phyloP scores from a whole-genome alignment of 2,888 invertebrate species.

The Flexamia atlantica region DNA sequence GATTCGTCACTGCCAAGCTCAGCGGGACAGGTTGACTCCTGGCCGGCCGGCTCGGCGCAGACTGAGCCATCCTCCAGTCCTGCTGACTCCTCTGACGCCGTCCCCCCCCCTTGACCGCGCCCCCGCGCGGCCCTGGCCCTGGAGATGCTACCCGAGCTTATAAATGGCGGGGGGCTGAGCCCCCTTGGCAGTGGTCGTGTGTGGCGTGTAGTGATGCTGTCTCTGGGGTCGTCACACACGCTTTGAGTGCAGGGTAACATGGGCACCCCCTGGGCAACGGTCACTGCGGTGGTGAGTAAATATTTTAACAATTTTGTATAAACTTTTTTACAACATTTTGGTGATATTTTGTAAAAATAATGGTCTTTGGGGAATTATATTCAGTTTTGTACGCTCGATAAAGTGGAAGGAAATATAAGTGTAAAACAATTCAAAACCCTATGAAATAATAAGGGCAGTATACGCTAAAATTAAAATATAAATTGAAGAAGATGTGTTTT shows the following conservation, averaged over 20 bases:
- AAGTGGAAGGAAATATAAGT: no score
- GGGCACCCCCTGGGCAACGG: neutral
- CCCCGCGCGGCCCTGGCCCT: slow-evolving; percentile 30
- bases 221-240: neutral
- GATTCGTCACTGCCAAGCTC: no score
- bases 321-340: no score
- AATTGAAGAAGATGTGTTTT: no score
- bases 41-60: neutral
- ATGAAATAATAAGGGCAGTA: no score
- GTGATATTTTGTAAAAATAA: no score
- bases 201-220: slow-evolving; percentile 23
- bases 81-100: slow-evolving; percentile 12
- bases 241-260: neutral
- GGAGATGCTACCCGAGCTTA: slow-evolving; percentile 38
- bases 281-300: neutral
- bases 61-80: neutral
- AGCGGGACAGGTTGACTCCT: neutral
- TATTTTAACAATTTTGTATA: neutral
- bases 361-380: no score
- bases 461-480: no score
- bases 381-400: no score
- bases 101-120: neutral
- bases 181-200: neutral
- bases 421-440: no score
- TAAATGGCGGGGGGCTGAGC: slow-evolving; percentile 40